These are phyloP conservation scores for Crossocerus cetratus DNA, from an alignment of 2,888 invertebrate species.

Conservation along the genomic window DNA sequence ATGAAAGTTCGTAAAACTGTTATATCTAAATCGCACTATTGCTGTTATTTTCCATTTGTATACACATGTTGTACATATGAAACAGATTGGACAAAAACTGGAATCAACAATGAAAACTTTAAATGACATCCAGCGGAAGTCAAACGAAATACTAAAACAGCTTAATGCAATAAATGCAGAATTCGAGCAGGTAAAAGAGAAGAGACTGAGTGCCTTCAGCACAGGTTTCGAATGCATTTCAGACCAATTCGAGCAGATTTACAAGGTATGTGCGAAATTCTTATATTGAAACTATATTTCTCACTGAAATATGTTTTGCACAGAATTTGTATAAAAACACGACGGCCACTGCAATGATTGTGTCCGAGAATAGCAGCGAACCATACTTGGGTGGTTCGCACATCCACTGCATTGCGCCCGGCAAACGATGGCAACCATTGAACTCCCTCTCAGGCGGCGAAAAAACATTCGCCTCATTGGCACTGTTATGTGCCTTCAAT, in stretches of 20 bases:
- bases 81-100: conserved; percentile 88
- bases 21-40: background rate
- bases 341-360: conserved; percentile 93
- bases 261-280: conserved; percentile 83
- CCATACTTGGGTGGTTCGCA: conserved; percentile 98
- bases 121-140: conserved; percentile 93
- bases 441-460: conserved; percentile 98
- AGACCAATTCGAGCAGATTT: conserved; percentile 95
- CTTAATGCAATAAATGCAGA: conserved; percentile 92
- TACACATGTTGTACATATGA: background rate
- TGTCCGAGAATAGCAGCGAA: conserved; percentile 98
- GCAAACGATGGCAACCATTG: conserved; percentile 97
- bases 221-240: conserved; percentile 92
- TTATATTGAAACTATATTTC: conserved; percentile 9
- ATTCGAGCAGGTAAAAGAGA: conserved; percentile 94
- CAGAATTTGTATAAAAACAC: conserved; percentile 90
- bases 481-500: conserved; percentile 97
- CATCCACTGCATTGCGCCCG: conserved; percentile 98
- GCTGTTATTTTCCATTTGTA: background rate
- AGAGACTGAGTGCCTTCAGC: conserved; percentile 91
- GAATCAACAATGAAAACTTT: conserved; percentile 93
- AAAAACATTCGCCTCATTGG: conserved; percentile 97
- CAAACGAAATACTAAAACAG: conserved; percentile 90
- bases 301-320: conserved; percentile 24
- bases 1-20: conserved; percentile 81